Percentiles rank a stretch among this genome's conserved stretches.
These are phyloP conservation scores for Diplodus sargus DNA, from an alignment of 2,797 vertebrate species.

Conservation along the genomic window DNA sequence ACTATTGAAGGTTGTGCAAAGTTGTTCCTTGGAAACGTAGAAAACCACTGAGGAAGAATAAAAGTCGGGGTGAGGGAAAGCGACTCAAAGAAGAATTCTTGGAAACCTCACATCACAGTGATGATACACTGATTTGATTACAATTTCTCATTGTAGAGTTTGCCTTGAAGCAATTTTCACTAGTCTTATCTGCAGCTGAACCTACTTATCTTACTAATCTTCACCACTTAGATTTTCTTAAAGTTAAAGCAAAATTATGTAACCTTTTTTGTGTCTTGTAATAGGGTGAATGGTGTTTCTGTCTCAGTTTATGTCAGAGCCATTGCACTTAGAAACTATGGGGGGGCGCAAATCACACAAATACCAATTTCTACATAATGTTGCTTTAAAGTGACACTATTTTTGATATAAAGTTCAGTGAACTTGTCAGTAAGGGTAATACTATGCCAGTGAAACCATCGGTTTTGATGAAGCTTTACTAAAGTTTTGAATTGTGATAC, in stretches of 20 bases:
- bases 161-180: neutral
- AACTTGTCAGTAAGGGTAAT: neutral
- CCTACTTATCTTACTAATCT: neutral
- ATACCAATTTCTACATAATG: too few relatives aligned
- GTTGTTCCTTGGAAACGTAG: conserved; percentile 4
- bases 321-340: too few relatives aligned
- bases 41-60: neutral
- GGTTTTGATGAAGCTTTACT: too few relatives aligned
- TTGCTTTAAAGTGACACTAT: neutral
- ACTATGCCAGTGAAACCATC: neutral
- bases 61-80: neutral
- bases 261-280: too few relatives aligned
- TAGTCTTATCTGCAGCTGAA: conserved; percentile 3
- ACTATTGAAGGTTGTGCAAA: neutral
- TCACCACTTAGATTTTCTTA: neutral
- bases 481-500: too few relatives aligned
- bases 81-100: neutral
- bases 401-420: neutral
- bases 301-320: too few relatives aligned
- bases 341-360: too few relatives aligned
- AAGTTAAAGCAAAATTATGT: neutral
- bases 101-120: neutral
- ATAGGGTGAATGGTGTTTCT: too few relatives aligned
- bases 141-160: neutral
- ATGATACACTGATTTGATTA: neutral